Evolutionary conservation across 2,113 vertebrate genomes (phyloP).

Genomic region (Equus quagga): DNA sequence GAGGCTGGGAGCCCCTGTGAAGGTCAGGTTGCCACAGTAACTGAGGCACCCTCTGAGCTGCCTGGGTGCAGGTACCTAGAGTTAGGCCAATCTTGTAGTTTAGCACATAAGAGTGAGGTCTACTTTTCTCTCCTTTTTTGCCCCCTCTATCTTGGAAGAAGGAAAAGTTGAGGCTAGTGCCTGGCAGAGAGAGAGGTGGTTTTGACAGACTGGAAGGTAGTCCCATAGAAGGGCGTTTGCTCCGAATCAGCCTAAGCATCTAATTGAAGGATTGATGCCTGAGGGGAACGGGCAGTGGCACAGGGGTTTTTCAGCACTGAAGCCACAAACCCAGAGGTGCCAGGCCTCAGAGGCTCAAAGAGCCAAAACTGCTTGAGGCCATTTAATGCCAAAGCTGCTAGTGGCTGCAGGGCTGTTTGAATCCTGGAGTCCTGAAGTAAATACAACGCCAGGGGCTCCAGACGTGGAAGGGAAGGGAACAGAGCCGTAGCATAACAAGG

Average conservation of each 20-base stretch:
- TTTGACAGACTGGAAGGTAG: neutral
- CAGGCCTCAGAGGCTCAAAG: conserved; percentile 42
- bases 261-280: conserved; percentile 23
- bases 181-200: neutral
- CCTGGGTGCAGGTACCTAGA: neutral
- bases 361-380: conserved; percentile 59
- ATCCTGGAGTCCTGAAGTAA: neutral
- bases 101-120: neutral
- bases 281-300: neutral
- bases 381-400: conserved; percentile 11
- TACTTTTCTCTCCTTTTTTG: neutral
- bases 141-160: neutral
- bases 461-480: neutral
- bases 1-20: neutral
- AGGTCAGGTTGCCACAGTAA: neutral
- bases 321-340: conserved; percentile 30
- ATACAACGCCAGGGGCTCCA: neutral
- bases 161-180: neutral
- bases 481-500: neutral
- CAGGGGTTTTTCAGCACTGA: neutral
- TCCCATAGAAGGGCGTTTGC: neutral
- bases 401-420: conserved; percentile 48
- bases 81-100: neutral
- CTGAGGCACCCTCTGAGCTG: conserved; percentile 31
- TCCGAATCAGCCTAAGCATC: neutral